Percentiles rank a stretch among this genome's conserved stretches.
Conservation (phyloP, 2,888 invertebrate genomes). For the Zootermopsis nevadensis region DNA sequence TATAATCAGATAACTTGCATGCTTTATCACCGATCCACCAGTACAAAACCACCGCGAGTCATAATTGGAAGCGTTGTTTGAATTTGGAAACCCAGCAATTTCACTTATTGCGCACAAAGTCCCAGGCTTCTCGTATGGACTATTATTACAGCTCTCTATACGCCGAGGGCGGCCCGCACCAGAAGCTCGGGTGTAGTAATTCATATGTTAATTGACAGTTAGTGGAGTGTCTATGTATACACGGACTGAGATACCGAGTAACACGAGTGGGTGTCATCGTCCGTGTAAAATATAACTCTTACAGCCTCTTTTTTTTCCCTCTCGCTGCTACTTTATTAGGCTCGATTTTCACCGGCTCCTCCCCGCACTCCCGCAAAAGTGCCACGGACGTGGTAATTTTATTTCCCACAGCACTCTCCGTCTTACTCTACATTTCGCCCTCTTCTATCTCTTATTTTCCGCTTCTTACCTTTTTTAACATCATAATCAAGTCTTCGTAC, state of each 20-base stretch:
- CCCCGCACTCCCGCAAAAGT: not conserved
- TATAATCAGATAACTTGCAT: conserved; percentile 25
- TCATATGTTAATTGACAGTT: conserved; percentile 49
- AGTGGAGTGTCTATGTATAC: conserved; percentile 33
- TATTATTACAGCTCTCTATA: conserved; percentile 19
- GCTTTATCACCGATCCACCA: not conserved
- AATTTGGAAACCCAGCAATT: conserved; percentile 43
- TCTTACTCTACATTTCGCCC: not conserved
- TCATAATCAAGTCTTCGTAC: conserved; percentile 23
- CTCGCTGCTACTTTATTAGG: conserved; percentile 34
- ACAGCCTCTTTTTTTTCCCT: conserved; percentile 8
- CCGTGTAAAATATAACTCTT: conserved; percentile 38
- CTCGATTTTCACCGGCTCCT: conserved; percentile 35
- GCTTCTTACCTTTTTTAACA: conserved; percentile 20
- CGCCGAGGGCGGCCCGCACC: not conserved
- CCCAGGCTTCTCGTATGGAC: conserved; percentile 15
- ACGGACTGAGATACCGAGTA: conserved; percentile 31
- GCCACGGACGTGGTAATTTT: conserved; percentile 34
- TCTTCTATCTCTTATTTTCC: conserved; percentile 18
- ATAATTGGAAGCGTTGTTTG: conserved; percentile 38
- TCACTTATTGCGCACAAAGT: conserved; percentile 30
- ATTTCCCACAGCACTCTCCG: not conserved
- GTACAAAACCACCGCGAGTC: not conserved
- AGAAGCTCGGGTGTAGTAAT: conserved; percentile 44
- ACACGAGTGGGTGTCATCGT: conserved; percentile 30